Evolutionary conservation across 2,888 invertebrate species (phyloP).

Genomic region (Quadroppia sp.): DNA sequence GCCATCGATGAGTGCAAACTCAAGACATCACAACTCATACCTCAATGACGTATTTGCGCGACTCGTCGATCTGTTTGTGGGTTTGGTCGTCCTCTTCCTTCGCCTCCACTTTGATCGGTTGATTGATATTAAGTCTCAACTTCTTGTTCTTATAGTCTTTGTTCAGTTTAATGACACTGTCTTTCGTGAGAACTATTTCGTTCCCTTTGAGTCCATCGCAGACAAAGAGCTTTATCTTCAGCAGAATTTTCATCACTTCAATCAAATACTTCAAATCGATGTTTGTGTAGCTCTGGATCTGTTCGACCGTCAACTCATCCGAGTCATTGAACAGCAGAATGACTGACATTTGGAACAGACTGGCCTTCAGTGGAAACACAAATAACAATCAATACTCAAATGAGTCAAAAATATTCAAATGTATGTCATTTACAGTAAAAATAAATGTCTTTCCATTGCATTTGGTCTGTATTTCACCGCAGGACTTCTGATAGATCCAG

Average conservation of each 20-base stretch:
- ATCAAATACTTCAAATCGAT: constrained; percentile 66
- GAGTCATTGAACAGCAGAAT: constrained; percentile 88
- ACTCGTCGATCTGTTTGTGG: constrained; percentile 97
- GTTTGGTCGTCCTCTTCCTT: constrained; percentile 95
- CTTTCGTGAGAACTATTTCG: constrained; percentile 57
- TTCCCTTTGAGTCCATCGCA: constrained; percentile 46
- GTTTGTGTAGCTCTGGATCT: constrained; percentile 72
- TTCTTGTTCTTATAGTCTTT: constrained; percentile 67
- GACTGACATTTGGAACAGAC: constrained; percentile 98
- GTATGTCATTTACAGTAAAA: constrained; percentile 52
- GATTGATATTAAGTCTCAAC: constrained; percentile 93
- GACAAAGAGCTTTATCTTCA: constrained; percentile 83
- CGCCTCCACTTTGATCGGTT: constrained; percentile 92
- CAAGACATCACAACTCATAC: too few relatives aligned
- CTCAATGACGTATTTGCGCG: constrained; percentile 91
- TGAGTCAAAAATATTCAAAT: background rate
- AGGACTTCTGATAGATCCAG: constrained; percentile 97
- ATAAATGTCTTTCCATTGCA: constrained; percentile 70
- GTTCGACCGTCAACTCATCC: constrained; percentile 76
- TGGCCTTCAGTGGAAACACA: constrained; percentile 63
- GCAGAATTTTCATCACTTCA: constrained; percentile 81
- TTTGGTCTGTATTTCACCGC: constrained; percentile 91
- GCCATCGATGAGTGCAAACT: too few relatives aligned
- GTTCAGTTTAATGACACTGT: constrained; percentile 70
- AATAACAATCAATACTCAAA: background rate